Evolutionary conservation across 2,888 invertebrate species (phyloP).

Genomic region (Chrysolina haemoptera): DNA sequence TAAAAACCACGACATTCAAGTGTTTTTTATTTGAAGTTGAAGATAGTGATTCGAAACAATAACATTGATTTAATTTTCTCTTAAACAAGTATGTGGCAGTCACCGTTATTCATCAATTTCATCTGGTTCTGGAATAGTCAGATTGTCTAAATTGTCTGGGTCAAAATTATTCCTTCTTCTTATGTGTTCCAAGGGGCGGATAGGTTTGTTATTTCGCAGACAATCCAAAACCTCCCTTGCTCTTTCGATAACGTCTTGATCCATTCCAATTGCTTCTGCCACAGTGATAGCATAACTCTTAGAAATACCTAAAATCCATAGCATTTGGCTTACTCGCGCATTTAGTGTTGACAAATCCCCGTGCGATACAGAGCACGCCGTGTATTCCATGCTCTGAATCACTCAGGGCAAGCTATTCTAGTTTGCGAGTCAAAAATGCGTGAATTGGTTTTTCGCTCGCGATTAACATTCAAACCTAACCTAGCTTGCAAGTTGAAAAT

Average conservation of each 20-base stretch:
- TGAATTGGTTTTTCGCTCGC: too few relatives aligned
- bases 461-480: too few relatives aligned
- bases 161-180: constrained; percentile 33
- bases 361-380: too few relatives aligned
- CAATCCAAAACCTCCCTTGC: constrained; percentile 70
- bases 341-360: too few relatives aligned
- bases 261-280: constrained; percentile 76
- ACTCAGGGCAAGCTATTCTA: too few relatives aligned
- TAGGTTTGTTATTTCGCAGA: constrained; percentile 55
- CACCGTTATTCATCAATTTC: neutral
- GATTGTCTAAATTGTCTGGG: constrained; percentile 31
- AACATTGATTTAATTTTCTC: neutral
- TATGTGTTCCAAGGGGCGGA: constrained; percentile 41
- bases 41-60: neutral
- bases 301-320: constrained; percentile 67
- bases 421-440: too few relatives aligned
- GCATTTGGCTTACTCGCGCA: too few relatives aligned
- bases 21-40: too few relatives aligned
- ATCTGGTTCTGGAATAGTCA: constrained; percentile 46
- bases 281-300: constrained; percentile 79
- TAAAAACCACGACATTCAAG: too few relatives aligned
- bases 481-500: too few relatives aligned
- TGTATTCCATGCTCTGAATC: too few relatives aligned
- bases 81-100: neutral
- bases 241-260: constrained; percentile 71